phyloP scores from a whole-genome alignment of 2,113 vertebrate species.

The human region GRCh38 chr4:145609001-145609500 shows the following conservation, averaged over 20 bases:
- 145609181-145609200: no score
- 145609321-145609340: background rate
- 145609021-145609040: no score
- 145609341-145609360: background rate
- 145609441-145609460: background rate
- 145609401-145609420: background rate
- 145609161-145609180: no score
- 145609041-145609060: no score
- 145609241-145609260: background rate
- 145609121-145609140: no score
- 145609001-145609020: no score
- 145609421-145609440: background rate
- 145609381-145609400: background rate
- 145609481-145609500: background rate
- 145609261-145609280: background rate
- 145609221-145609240: no score
- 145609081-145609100: no score
- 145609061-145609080: no score
- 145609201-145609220: no score
- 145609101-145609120: no score
- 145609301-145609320: background rate
- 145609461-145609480: background rate
- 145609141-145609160: no score
- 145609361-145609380: background rate
- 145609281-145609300: background rate